Evolutionary conservation across 1,140 invertebrate genomes (phyloP).

Genomic region (Drosophila albomicans): DNA sequence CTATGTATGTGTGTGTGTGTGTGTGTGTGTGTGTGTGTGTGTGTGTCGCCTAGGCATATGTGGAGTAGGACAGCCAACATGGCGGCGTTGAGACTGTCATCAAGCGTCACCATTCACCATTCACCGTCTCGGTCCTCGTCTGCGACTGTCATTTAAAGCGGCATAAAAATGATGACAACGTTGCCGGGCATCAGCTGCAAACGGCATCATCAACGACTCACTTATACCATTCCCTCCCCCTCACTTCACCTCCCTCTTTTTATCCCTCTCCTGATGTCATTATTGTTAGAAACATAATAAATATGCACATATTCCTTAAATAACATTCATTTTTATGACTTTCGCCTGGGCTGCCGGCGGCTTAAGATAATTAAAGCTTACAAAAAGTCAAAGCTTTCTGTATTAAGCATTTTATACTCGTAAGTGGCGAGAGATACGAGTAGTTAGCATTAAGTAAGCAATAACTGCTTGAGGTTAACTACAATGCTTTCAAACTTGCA

Average conservation of each 20-base stretch:
- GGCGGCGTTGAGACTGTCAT: conserved; percentile 49
- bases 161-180: conserved; percentile 60
- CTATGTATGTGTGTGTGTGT: conserved; percentile 2
- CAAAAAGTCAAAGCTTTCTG: not conserved
- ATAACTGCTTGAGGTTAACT: not conserved
- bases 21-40: conserved; percentile 18
- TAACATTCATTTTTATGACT: conserved; percentile 47
- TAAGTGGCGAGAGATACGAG: not conserved
- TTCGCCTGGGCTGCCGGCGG: conserved; percentile 10
- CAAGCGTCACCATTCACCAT: conserved; percentile 42
- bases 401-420: not conserved
- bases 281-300: conserved; percentile 48
- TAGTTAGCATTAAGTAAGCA: not conserved
- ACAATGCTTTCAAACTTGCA: not conserved
- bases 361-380: conserved; percentile 42
- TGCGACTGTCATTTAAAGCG: conserved; percentile 55
- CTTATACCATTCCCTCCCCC: not conserved
- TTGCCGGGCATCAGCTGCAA: conserved; percentile 46
- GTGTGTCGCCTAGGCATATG: conserved; percentile 40
- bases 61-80: conserved; percentile 59
- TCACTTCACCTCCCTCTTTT: no score
- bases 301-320: conserved; percentile 45
- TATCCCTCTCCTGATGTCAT: conserved; percentile 1
- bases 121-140: not conserved
- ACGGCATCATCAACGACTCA: conserved; percentile 38